Percentiles rank a stretch among this genome's conserved stretches.
These are phyloP conservation scores for Drosophila anceps DNA, from an alignment of 2,888 invertebrate species.

Conservation along the genomic window DNA sequence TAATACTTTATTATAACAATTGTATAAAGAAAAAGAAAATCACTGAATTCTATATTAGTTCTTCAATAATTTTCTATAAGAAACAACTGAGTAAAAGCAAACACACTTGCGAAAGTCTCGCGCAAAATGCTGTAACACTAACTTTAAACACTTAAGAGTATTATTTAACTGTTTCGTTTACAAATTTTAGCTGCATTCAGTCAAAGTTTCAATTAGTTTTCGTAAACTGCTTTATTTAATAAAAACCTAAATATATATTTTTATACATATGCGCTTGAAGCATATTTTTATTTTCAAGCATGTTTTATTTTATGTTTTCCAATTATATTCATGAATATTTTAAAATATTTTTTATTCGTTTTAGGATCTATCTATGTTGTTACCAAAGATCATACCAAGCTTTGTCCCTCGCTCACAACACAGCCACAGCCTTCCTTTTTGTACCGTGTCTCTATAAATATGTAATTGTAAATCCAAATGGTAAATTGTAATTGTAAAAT, in stretches of 20 bases:
- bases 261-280: conserved; percentile 53
- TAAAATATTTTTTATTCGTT: background rate
- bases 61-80: conserved; percentile 56
- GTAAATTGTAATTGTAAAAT: conserved; percentile 56
- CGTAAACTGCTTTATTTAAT: conserved; percentile 68
- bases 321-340: background rate
- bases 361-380: conserved; percentile 34
- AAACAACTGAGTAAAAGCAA: conserved; percentile 36
- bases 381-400: conserved; percentile 32
- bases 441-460: conserved; percentile 42
- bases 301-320: conserved; percentile 2
- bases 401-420: conserved; percentile 24
- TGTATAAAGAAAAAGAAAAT: conserved; percentile 58
- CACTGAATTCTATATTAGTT: conserved; percentile 47
- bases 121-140: conserved; percentile 60
- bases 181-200: conserved; percentile 58
- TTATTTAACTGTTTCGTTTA: conserved; percentile 63
- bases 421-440: conserved; percentile 21
- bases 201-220: conserved; percentile 63
- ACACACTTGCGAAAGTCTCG: conserved; percentile 40
- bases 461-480: conserved; percentile 51
- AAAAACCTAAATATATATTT: conserved; percentile 62
- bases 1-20: conserved; percentile 45
- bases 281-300: conserved; percentile 7
- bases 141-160: conserved; percentile 67